Base-by-base conservation (phyloP, 2,797 vertebrate species). In the Paguma larvata region DNA sequence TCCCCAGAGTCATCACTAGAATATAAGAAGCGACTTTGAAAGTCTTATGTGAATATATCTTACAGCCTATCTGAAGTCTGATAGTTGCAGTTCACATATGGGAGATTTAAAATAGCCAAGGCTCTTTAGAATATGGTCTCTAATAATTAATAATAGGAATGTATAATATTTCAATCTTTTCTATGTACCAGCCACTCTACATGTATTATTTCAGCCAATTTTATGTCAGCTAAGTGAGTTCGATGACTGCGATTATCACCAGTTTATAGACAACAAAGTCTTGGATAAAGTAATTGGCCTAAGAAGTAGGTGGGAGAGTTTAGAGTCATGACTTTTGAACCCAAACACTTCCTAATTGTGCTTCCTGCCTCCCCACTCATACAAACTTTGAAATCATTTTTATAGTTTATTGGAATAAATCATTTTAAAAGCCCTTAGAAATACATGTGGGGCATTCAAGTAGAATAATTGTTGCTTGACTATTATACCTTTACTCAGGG, bases 1-100 rank as follows among this genome's bases (percentile, higher is more conserved):
- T 96, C 86, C 83, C 44, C 18, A 53, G 82, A 21, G 78, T 62
- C 67, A 67, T 84, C 51, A 72, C 38, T 4, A 34, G 63, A 94
- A 78, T 44, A 73, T 53, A 86, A 73, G 73, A 94, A 62, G 59
- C 78, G 59, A 89, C 32, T 68, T 34, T 46, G 34, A 83, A 67
- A 41, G 9, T 77, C 72, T n/a, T 59, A 5, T 65, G 46, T 93
- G 91, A 96, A 73, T 78, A 19, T 91, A 48, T 85, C 77, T 80
- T 77, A 59, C 18, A 85, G 32, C 8, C 41, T 63, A 5, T 46
- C 75, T 82, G 53, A 6, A 41, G 14, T 51, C 95, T 48, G 41
- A 68, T 87, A 44, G 18, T 15, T 72, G 15, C 15, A 68, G 34
- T 59, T 78, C 48, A 75, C 23, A 85, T 72, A 16, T 4, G 32